Percentiles rank a stretch among this genome's conserved stretches.
Evolutionary conservation across 2,888 invertebrate species (phyloP).

Genomic region (Habroteleia sp.): DNA sequence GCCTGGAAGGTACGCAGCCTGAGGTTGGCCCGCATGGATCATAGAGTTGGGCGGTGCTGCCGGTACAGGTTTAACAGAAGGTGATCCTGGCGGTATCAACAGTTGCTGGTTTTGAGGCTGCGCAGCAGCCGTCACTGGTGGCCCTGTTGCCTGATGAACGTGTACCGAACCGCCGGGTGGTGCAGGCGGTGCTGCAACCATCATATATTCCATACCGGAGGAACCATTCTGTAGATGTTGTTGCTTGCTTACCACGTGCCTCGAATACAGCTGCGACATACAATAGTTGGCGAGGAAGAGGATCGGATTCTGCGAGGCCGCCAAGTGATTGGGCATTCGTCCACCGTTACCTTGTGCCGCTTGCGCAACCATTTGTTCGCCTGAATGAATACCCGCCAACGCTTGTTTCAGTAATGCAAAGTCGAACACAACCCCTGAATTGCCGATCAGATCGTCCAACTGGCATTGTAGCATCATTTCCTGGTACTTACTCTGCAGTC

Average conservation of each 20-base stretch:
- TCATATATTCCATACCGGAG: slow-evolving; percentile 76
- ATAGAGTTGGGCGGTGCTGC: slow-evolving; percentile 74
- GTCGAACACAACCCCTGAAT: slow-evolving; percentile 86
- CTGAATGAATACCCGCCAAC: slow-evolving; percentile 84
- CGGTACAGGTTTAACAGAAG: slow-evolving; percentile 74
- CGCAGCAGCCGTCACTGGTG: slow-evolving; percentile 73
- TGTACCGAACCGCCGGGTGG: slow-evolving; percentile 77
- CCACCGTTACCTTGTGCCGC: slow-evolving; percentile 71
- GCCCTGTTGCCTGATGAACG: slow-evolving; percentile 73
- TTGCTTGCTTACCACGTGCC: slow-evolving; percentile 84
- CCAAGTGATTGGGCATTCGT: slow-evolving; percentile 72
- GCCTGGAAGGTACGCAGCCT: slow-evolving; percentile 74
- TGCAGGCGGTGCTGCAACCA: slow-evolving; percentile 73
- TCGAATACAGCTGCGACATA: slow-evolving; percentile 87
- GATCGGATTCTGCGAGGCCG: slow-evolving; percentile 85
- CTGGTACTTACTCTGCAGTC: slow-evolving; percentile 86
- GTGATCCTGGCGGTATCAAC: slow-evolving; percentile 77
- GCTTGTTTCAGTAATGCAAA: slow-evolving; percentile 86
- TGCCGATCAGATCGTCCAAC: slow-evolving; percentile 86
- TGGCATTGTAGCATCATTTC: slow-evolving; percentile 88
- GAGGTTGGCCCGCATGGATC: slow-evolving; percentile 72
- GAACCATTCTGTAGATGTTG: slow-evolving; percentile 83
- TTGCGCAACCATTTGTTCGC: slow-evolving; percentile 81
- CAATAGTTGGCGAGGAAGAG: slow-evolving; percentile 89
- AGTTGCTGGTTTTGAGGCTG: slow-evolving; percentile 72